Percentiles rank a stretch among this genome's conserved stretches.
Evolutionary conservation across 2,113 vertebrate genomes (phyloP).

Genomic region (Toxotes chatareus): DNA sequence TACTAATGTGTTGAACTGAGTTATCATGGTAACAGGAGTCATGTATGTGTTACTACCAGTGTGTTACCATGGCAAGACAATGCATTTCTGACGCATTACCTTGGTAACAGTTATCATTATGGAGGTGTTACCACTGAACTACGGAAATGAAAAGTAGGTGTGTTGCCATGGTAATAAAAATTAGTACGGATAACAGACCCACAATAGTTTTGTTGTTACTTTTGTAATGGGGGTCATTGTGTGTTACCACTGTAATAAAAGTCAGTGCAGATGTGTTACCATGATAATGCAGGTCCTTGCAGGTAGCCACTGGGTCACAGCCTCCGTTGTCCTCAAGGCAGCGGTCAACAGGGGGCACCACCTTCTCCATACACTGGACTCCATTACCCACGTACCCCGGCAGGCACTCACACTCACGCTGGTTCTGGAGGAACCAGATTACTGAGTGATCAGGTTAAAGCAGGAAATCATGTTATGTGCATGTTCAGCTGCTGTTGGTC

Average conservation of each 20-base stretch:
- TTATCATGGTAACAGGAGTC: background rate
- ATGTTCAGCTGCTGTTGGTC: too few species aligned
- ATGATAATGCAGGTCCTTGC: slow-evolving; percentile 93
- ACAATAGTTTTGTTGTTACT: background rate
- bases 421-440: slow-evolving; percentile 83
- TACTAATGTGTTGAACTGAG: background rate
- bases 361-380: slow-evolving; percentile 90
- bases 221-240: background rate
- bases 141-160: background rate
- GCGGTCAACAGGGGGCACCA: slow-evolving; percentile 87
- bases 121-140: background rate
- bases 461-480: too few species aligned
- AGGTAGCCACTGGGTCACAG: slow-evolving; percentile 88
- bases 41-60: background rate
- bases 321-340: slow-evolving; percentile 88
- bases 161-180: slow-evolving; percentile 4
- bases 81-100: background rate
- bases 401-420: slow-evolving; percentile 89
- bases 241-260: background rate
- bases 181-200: background rate
- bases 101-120: background rate
- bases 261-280: slow-evolving; percentile 76
- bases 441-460: background rate
- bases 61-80: background rate
- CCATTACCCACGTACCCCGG: slow-evolving; percentile 91